Base-by-base conservation (phyloP, 1,140 invertebrate species). In the Zeugodacus cucurbitae region DNA sequence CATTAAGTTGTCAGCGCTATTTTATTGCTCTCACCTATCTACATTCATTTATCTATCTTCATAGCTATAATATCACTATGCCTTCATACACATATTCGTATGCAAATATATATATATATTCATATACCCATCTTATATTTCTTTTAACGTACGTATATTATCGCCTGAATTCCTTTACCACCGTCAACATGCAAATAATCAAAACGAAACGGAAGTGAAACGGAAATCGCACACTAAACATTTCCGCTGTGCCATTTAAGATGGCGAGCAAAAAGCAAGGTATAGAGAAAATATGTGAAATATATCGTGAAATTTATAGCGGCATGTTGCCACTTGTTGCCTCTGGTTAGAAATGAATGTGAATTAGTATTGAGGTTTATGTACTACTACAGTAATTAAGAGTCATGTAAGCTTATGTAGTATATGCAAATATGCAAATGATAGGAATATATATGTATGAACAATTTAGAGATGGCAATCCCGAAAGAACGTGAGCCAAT, bases 221-320 rank as follows among this genome's bases (percentile, higher is more conserved):
- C 37, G 74, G 74, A 82, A 82, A 82, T 29, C 20, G 22, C 41
- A 82, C 37, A 48, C 74, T 82, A 54, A 82, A 48, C n/a, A 82
- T 82, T 82, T 82, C 74, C 74, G 74, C 41, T 82, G 41, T 82
- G 20, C 37, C 11, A 82, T 82, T 82, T 48, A 74, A 74, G 67
- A 37, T 14, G 67, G 74, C 74, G 26, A 29, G 8, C 29, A 82
- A 82, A 37, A 26, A 82, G n/a, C 20, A 3, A 17, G 6, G 70
- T 54, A 48, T 37, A 67, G 2, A 32, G 6, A 62, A n/a, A 6
- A 26, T 8, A 62, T 62, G 26, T 59, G n/a, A 59, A 62, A 26
- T 62, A 62, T 8, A 62, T 62, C 58, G 10, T 26, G 58, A 26
- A 62, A 62, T 20, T 17, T 32, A 32, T 17, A n/a, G 67, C 34